A percentile compares a stretch with the other conserved stretches of the same genome.
phyloP scores from a whole-genome alignment of 2,797 vertebrate genomes.

The Cirrhinus molitorella region DNA sequence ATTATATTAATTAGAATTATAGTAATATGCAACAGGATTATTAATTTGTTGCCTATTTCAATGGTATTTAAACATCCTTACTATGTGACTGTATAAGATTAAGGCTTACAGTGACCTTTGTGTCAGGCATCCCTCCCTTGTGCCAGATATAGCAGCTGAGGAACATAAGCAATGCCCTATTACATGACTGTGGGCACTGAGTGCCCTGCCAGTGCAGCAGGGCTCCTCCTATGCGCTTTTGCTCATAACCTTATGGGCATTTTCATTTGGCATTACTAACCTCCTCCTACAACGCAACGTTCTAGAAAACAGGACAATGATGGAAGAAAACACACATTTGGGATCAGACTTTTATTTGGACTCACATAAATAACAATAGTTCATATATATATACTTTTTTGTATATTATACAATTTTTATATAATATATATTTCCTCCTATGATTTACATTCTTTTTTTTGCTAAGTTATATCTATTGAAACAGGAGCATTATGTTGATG shows the following conservation, averaged over 20 bases:
- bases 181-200: constrained; percentile 64
- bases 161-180: constrained; percentile 61
- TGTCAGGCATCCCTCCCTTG: constrained; percentile 25
- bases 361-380: constrained; percentile 89
- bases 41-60: neutral
- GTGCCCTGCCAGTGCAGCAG: constrained; percentile 68
- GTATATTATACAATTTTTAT: constrained; percentile 84
- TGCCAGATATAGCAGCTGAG: constrained; percentile 73
- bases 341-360: constrained; percentile 84
- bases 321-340: constrained; percentile 60
- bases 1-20: neutral
- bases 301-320: constrained; percentile 50
- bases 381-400: constrained; percentile 79
- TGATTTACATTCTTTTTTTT: constrained; percentile 81
- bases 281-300: constrained; percentile 41
- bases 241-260: constrained; percentile 41
- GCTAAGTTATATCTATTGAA: constrained; percentile 76
- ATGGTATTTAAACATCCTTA: neutral
- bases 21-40: too few relatives aligned
- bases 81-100: neutral
- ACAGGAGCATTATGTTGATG: constrained; percentile 73
- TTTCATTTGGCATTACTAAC: constrained; percentile 41
- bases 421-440: constrained; percentile 85
- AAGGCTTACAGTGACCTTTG: constrained; percentile 5
- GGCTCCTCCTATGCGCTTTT: constrained; percentile 40